These are phyloP conservation scores for Microcebus jonahi DNA, from an alignment of 2,113 vertebrate genomes.

Conservation along the genomic window DNA sequence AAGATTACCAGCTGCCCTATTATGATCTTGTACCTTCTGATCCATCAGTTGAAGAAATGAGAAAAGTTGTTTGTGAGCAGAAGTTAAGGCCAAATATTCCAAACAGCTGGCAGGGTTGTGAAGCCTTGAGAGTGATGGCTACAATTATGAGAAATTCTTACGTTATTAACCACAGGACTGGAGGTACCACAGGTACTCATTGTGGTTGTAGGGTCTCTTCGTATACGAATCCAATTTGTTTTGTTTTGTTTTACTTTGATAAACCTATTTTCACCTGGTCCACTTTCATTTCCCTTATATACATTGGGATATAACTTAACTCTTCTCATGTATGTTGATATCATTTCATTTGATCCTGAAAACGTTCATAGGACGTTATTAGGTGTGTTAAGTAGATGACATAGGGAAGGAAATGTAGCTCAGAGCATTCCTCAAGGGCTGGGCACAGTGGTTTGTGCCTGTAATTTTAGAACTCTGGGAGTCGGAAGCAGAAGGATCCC, in stretches of 20 bases:
- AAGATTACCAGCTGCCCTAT: constrained; percentile 99
- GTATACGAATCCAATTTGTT: background rate
- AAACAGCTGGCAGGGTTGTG: constrained; percentile 99
- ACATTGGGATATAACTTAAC: background rate
- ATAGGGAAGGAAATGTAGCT: background rate
- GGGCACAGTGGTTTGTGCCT: too few relatives aligned
- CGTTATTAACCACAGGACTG: background rate
- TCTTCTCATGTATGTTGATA: background rate
- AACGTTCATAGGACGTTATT: background rate
- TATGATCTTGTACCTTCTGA: constrained; percentile 98
- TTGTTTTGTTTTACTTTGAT: background rate
- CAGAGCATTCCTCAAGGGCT: background rate
- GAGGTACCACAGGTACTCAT: background rate
- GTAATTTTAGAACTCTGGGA: too few relatives aligned
- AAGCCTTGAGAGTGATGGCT: constrained; percentile 80
- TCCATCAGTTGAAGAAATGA: constrained; percentile 99
- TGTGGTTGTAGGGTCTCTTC: background rate
- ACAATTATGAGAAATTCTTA: background rate
- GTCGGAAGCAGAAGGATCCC: too few relatives aligned
- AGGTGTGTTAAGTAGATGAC: background rate
- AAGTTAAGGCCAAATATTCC: constrained; percentile 99
- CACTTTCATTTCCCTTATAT: background rate
- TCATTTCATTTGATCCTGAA: background rate
- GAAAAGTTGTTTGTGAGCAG: constrained; percentile 98
- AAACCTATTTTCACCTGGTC: background rate